Evolutionary conservation across 2,888 invertebrate genomes (phyloP), one percentile per base, ranked within the genome.

Genomic region (Caenorhabditis wallacei): DNA sequence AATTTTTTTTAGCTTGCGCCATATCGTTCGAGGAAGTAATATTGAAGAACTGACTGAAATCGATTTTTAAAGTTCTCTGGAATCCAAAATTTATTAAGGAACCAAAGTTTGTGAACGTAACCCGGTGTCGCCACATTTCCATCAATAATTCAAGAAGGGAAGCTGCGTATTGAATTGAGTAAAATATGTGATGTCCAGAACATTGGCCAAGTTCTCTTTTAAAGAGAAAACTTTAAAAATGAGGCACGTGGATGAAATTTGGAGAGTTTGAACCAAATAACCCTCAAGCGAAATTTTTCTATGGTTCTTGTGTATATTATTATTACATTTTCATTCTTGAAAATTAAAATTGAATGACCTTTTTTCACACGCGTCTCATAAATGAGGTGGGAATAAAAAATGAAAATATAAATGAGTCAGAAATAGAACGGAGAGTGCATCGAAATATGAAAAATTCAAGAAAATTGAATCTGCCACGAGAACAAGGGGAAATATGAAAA

Each of bases 401-500:
- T 35, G 35, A 51, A 24, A 16, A 13, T 5, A 24, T 5, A 24
- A 4, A 24, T 10, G 26, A 35, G 46, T 43, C 3, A 24, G 40
- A 20, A 57, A 26, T 1, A 70, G 66, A 79, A 71, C 64, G 66
- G 57, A 71, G 64, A 79, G 71, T 64, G 71, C 70, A 79, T 79
- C 56, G 57, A 57, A 54, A 79, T 71, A 57, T 79, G 64, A 66
- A 79, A 76, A 79, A 66, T 72, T 69, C 46, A 48, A 18, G 53
- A 72, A 72, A 72, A 72, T 80, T 72, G 61, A 80, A 68, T 80
- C 40, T 68, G 68, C 57, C 70, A 63, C 20, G 30, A 66, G 30
- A 48, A 66, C 71, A 71, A 71, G 68, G 72, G 64, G 68, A 80
- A 40, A 80, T 72, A 80, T 72, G 80, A 80, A 74, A 74, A 68